phyloP scores from a whole-genome alignment of 2,113 vertebrate species.

The Trochalopteron elliotii region DNA sequence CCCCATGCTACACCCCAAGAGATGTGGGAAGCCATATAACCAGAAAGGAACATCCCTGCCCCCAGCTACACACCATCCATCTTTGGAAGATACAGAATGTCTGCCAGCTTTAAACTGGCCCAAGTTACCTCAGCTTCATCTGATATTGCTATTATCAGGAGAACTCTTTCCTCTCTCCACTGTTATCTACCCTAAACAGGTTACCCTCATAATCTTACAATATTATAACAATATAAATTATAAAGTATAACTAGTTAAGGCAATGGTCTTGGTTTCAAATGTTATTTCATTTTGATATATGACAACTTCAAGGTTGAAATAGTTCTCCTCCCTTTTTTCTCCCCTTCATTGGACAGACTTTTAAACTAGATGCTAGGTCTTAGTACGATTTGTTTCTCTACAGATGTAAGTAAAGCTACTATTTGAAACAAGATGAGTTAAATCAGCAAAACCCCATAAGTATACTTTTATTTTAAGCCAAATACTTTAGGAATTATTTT shows the following conservation, averaged over 20 bases:
- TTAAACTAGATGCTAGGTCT: neutral
- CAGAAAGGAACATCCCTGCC: neutral
- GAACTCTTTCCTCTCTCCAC: neutral
- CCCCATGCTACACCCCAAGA: neutral
- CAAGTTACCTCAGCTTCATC: neutral
- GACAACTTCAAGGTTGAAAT: neutral
- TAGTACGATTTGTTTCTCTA: neutral
- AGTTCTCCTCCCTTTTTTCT: accelerated
- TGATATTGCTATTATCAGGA: neutral
- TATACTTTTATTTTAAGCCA: slow-evolving; percentile 5
- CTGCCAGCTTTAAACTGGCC: neutral
- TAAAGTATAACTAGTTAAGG: neutral
- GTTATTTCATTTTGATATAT: neutral
- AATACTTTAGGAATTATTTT: slow-evolving; percentile 39
- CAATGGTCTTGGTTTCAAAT: neutral
- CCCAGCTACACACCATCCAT: neutral
- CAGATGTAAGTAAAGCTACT: neutral
- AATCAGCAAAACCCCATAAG: neutral
- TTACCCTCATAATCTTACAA: neutral
- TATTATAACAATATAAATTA: neutral
- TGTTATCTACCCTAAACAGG: accelerated
- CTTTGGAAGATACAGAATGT: neutral
- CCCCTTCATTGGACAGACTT: neutral
- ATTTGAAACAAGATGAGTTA: neutral
- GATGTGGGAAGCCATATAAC: accelerated